Evolutionary conservation across 1,140 invertebrate genomes (phyloP).

Genomic region (Aricia agestis): DNA sequence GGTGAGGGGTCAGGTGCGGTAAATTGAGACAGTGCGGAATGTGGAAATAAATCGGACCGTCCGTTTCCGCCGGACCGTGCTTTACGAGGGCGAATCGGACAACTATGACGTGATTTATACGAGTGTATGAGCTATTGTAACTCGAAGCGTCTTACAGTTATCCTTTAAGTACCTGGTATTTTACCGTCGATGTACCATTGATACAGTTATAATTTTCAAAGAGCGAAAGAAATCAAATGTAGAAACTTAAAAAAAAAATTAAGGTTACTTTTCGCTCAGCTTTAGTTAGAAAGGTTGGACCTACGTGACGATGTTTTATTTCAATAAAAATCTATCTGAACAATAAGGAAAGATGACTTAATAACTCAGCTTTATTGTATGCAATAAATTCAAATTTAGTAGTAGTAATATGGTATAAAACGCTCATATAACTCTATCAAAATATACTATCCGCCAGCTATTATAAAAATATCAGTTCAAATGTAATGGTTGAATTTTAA

Average conservation of each 20-base stretch:
- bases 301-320: no score
- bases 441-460: no score
- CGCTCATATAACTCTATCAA: no score
- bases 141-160: not conserved
- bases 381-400: no score
- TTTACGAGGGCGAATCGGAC: conserved; percentile 20
- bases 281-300: no score
- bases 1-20: conserved; percentile 53
- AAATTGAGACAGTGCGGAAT: conserved; percentile 41
- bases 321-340: no score
- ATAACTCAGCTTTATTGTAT: no score
- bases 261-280: no score
- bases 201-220: not conserved
- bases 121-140: conserved; percentile 4
- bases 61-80: conserved; percentile 24
- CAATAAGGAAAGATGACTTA: no score
- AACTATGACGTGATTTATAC: conserved; percentile 20
- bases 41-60: conserved; percentile 37
- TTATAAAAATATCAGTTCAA: no score
- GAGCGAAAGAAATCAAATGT: not conserved
- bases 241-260: no score
- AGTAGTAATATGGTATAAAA: no score
- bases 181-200: not conserved
- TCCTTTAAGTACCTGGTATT: conserved; percentile 3
- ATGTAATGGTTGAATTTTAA: not conserved